Evolutionary conservation across 1,140 invertebrate species (phyloP).

Genomic region (Drosophila sucinea): DNA sequence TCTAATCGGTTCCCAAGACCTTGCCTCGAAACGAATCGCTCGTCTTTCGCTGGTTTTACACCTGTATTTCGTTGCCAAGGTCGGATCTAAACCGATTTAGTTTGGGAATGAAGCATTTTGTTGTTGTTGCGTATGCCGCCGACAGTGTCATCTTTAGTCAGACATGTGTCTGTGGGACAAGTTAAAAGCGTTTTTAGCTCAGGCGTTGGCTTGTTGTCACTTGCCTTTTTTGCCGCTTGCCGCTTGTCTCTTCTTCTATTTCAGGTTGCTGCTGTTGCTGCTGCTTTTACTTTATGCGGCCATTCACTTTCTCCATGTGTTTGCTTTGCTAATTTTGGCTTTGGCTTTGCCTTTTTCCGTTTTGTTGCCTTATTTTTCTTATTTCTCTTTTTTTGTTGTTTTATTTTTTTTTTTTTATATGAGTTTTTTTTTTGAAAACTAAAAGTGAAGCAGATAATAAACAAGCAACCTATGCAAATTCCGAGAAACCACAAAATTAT

Average conservation of each 20-base stretch:
- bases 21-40: background rate
- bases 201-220: constrained; percentile 69
- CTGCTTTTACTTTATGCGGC: constrained; percentile 73
- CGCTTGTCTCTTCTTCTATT: background rate
- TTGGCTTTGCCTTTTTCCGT: constrained; percentile 40
- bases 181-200: background rate
- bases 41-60: background rate
- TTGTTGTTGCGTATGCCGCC: background rate
- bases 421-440: constrained; percentile 8
- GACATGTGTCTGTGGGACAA: background rate
- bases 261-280: constrained; percentile 28
- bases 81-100: constrained; percentile 5
- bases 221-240: constrained; percentile 37
- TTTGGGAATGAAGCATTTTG: constrained; percentile 3
- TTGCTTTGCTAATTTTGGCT: constrained; percentile 78
- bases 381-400: constrained; percentile 15
- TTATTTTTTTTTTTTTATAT: constrained; percentile 21
- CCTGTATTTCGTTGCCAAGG: background rate
- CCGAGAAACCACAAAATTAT: constrained; percentile 48
- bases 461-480: constrained; percentile 58
- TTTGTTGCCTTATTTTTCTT: constrained; percentile 27
- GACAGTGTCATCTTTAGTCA: background rate
- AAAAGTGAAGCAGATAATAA: constrained; percentile 65
- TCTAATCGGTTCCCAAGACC: background rate
- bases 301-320: constrained; percentile 77